Conservation (phyloP, 1,140 invertebrate genomes). For the Drosophila athabasca region DNA sequence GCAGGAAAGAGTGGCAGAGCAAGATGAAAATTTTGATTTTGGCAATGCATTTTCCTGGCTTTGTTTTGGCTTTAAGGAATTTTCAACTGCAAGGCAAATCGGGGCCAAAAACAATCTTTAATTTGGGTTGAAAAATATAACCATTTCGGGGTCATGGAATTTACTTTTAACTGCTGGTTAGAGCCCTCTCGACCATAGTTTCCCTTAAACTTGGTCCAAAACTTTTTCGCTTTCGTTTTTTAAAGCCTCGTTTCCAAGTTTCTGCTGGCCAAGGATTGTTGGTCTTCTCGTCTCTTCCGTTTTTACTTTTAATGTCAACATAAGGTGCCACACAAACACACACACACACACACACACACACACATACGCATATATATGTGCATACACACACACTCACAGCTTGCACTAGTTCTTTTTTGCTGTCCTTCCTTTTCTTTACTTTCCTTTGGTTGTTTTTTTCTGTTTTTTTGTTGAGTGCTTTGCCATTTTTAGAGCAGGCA, state of each 20-base stretch:
- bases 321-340: conserved; percentile 6
- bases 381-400: conserved; percentile 25
- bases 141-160: no score
- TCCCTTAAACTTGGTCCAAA: conserved; percentile 21
- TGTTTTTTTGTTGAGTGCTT: conserved; percentile 42
- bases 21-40: conserved; percentile 1
- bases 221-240: conserved; percentile 50
- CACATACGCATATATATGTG: no score
- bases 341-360: conserved; percentile 22
- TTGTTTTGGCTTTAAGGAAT: no score
- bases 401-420: conserved; percentile 33
- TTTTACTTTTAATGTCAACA: conserved; percentile 48
- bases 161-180: no score
- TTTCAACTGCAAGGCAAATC: neutral
- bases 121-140: no score
- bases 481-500: conserved; percentile 45
- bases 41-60: no score
- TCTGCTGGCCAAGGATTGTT: neutral
- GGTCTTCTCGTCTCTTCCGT: conserved; percentile 26
- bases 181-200: neutral
- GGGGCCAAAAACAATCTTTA: neutral
- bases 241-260: conserved; percentile 39
- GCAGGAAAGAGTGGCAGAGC: conserved; percentile 34
- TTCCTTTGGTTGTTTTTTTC: conserved; percentile 3
- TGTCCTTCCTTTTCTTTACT: neutral